phyloP scores from a whole-genome alignment of 2,113 vertebrate genomes.

The Egretta garzetta region DNA sequence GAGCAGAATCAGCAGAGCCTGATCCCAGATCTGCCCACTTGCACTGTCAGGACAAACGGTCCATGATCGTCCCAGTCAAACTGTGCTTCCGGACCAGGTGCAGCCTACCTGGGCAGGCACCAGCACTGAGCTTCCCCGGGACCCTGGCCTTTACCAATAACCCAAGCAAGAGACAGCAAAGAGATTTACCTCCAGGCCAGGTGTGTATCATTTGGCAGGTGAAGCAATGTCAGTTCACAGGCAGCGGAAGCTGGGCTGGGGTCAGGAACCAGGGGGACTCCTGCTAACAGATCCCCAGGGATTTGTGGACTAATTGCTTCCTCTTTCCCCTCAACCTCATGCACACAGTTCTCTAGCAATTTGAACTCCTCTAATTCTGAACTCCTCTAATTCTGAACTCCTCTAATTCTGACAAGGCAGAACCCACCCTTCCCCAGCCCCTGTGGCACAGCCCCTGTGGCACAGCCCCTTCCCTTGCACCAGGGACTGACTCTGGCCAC shows the following conservation, averaged over 20 bases:
- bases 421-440: neutral
- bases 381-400: too few relatives aligned
- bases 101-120: neutral
- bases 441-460: neutral
- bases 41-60: neutral
- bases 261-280: neutral
- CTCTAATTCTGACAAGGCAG: neutral
- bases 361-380: neutral
- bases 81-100: neutral
- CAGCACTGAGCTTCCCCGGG: fast-evolving
- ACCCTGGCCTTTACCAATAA: neutral
- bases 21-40: neutral
- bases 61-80: neutral
- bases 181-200: neutral
- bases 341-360: neutral
- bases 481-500: fast-evolving
- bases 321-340: neutral
- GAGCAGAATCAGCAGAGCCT: constrained; percentile 16
- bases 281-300: neutral
- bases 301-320: neutral
- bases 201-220: neutral
- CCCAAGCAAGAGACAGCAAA: neutral
- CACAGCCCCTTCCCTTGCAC: neutral
- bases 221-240: neutral
- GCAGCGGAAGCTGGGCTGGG: neutral